Evolutionary conservation across 2,113 vertebrate species (phyloP), one percentile per base, ranked within the genome.

Genomic region (Apteryx mantelli): DNA sequence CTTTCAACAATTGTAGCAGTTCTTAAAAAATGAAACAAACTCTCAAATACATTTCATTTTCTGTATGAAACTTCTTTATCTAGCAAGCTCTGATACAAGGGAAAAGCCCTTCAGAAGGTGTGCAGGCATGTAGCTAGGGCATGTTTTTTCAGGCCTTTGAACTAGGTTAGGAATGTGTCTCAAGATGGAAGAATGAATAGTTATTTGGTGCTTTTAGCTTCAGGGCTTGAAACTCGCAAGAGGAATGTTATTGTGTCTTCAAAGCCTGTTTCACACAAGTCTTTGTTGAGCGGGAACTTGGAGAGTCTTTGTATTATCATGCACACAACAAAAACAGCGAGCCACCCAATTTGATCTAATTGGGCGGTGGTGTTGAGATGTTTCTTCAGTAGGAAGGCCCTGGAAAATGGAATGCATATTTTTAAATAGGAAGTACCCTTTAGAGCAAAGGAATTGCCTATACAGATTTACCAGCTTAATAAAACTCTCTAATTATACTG

Each of bases 241-340:
- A 98, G 97, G 98, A 98, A 98, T 98, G 98, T 97, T 98, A 97
- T 97, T 98, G 96, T 98, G 97, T 97, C 97, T 98, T 98, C 97
- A 98, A 98, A 98, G 98, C 90, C 93, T 92, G 92, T 97, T 97
- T 97, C 97, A 94, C 94, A 97, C 96, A 87, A 93, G 60, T 90
- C 95, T 96, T 96, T 95, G 81, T 98, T 93, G 96, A 96, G 95
- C 77, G 84, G 97, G 95, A 96, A 95, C 96, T 97, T 93, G 95
- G 96, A 95, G 90, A 84, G 77, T 95, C 96, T 98, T 97, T 96
- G 94, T 95, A 86, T 98, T 95, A 97, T 97, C 95, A 88, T 94
- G 87, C 73, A 34, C 68, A 82, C 86, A 96, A 96, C 95, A 98
- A 96, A 98, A 93, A 88, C 84, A 84, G 84, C 71, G 56, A 91